A percentile compares a stretch with the other conserved stretches of the same genome.
These are phyloP conservation scores for Drosophila trapezifrons DNA, from an alignment of 1,140 invertebrate species.

Conservation along the genomic window DNA sequence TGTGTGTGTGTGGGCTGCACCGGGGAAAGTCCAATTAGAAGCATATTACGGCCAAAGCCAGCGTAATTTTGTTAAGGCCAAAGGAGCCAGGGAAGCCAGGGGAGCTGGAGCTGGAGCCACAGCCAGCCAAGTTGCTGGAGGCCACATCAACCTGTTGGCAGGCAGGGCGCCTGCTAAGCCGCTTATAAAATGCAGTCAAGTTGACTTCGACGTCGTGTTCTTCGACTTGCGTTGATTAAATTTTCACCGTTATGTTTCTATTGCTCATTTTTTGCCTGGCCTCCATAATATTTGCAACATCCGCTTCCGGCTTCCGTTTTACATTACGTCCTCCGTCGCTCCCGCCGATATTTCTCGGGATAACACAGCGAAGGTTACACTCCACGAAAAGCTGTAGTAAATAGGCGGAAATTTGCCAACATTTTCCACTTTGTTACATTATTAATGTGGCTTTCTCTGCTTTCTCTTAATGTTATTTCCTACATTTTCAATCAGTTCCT, in stretches of 20 bases:
- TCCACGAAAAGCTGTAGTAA: neutral
- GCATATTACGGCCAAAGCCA: constrained; percentile 69
- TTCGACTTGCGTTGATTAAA: constrained; percentile 79
- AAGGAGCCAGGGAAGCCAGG: constrained; percentile 23
- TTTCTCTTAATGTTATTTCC: neutral
- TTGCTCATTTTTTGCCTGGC: constrained; percentile 52
- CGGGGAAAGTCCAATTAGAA: constrained; percentile 72
- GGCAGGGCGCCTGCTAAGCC: constrained; percentile 47
- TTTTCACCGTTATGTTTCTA: constrained; percentile 76
- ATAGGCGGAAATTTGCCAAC: no score
- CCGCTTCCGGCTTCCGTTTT: constrained; percentile 78
- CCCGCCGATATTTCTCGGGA: constrained; percentile 2
- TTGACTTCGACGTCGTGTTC: constrained; percentile 47
- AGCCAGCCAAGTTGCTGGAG: constrained; percentile 17
- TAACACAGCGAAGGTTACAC: constrained; percentile 13
- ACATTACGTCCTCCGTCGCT: constrained; percentile 49
- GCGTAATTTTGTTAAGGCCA: constrained; percentile 72
- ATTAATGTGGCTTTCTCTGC: neutral
- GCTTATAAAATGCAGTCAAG: constrained; percentile 74
- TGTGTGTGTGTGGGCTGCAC: constrained; percentile 29
- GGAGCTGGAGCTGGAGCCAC: constrained; percentile 12
- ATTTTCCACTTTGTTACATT: neutral
- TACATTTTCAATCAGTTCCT: constrained; percentile 6
- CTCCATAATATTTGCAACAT: constrained; percentile 77
- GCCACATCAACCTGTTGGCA: constrained; percentile 63